phyloP scores from a whole-genome alignment of 2,888 invertebrate genomes.

The Nomada ruficornis region DNA sequence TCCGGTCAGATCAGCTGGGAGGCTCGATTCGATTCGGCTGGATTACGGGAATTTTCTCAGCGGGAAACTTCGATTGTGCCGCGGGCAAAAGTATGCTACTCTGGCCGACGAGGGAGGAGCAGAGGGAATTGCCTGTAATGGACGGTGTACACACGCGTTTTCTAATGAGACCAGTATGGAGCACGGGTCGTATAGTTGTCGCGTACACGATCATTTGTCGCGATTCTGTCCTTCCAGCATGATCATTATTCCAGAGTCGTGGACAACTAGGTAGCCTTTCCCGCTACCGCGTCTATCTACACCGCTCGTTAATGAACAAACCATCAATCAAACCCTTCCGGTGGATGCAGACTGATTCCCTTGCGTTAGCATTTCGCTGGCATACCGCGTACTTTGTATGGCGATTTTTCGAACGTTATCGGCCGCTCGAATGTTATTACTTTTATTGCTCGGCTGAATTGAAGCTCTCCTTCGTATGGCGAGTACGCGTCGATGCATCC shows the following conservation, averaged over 20 bases:
- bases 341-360: conserved; percentile 15
- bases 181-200: conserved; percentile 44
- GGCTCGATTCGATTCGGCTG: not conserved
- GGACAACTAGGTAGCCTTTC: conserved; percentile 76
- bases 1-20: not conserved
- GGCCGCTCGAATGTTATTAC: no score
- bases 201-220: conserved; percentile 61
- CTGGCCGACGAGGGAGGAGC: conserved; percentile 42
- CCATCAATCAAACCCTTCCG: conserved; percentile 73
- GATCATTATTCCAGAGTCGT: conserved; percentile 77
- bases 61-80: conserved; percentile 25
- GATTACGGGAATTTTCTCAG: conserved; percentile 58
- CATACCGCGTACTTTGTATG: not conserved
- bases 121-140: conserved; percentile 54
- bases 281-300: conserved; percentile 58
- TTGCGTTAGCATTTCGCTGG: not conserved
- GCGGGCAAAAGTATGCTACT: conserved; percentile 55
- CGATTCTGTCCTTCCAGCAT: conserved; percentile 54
- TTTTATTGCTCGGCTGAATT: no score
- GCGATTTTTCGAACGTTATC: no score
- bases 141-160: conserved; percentile 52
- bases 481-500: no score
- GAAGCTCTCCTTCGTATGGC: no score
- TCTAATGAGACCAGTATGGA: conserved; percentile 47
- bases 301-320: conserved; percentile 69